Conservation (phyloP, 2,797 vertebrate genomes). For the Hydrophis major region DNA sequence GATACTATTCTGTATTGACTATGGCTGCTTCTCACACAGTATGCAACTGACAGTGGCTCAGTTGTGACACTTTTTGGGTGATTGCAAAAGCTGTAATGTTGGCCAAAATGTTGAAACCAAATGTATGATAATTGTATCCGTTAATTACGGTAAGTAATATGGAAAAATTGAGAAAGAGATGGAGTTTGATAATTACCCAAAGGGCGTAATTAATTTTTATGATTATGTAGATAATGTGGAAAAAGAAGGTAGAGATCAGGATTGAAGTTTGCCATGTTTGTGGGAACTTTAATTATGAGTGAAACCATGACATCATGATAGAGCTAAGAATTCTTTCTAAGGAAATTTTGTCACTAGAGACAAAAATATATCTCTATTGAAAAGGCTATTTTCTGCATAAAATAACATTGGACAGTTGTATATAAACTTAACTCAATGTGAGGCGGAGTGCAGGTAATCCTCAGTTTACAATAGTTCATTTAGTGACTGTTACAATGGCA, state of each 20-base stretch:
- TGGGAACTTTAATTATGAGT: background rate
- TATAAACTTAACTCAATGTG: background rate
- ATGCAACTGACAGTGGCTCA: background rate
- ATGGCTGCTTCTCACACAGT: background rate
- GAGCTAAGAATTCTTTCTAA: background rate
- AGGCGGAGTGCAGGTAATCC: background rate
- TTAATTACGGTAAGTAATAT: background rate
- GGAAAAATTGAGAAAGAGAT: background rate
- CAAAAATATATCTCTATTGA: background rate
- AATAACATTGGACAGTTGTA: background rate
- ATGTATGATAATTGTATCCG: background rate
- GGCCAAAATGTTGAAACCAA: background rate
- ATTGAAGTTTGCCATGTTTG: background rate
- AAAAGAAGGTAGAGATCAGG: background rate
- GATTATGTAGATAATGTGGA: background rate
- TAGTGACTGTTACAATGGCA: background rate
- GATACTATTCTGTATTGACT: background rate
- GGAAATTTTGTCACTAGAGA: background rate
- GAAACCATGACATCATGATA: background rate
- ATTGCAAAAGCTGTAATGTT: background rate
- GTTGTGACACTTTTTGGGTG: background rate
- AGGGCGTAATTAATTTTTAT: background rate
- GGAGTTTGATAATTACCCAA: background rate
- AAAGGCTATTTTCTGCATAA: background rate
- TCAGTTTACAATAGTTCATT: background rate